These are phyloP conservation scores for Linurgus olivaceus DNA, from an alignment of 2,797 vertebrate species.

Conservation along the genomic window DNA sequence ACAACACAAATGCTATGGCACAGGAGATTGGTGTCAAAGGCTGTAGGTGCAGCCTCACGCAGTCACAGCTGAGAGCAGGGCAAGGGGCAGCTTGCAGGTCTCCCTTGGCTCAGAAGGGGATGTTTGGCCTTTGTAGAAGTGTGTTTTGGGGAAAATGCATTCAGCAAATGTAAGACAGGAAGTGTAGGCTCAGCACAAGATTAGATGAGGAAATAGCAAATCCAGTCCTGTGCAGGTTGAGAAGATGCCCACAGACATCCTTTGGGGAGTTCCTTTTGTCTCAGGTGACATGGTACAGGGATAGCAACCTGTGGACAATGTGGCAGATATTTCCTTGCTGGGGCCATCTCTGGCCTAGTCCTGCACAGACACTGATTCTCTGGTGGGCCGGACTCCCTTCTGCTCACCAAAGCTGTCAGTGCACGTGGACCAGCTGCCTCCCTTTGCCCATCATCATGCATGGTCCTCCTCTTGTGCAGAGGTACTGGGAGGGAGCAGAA, in stretches of 20 bases:
- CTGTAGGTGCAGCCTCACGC: background rate
- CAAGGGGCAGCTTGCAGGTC: background rate
- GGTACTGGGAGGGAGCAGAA: background rate
- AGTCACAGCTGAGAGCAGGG: background rate
- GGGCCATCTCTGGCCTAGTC: background rate
- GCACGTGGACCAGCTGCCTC: background rate
- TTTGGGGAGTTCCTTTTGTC: background rate
- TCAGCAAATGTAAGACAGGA: background rate
- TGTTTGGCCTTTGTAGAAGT: background rate
- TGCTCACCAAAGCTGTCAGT: background rate
- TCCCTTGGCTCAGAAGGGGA: background rate
- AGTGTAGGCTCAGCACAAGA: background rate
- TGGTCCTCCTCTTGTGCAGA: background rate
- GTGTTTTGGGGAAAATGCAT: background rate
- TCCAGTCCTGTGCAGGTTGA: background rate
- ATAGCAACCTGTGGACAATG: background rate
- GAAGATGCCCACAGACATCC: background rate
- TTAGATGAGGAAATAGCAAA: background rate
- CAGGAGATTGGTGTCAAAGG: background rate
- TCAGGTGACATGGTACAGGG: accelerated
- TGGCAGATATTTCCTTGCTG: background rate
- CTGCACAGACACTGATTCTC: background rate
- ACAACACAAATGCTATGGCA: accelerated
- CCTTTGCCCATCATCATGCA: background rate
- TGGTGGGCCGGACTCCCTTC: background rate